Percentiles rank a stretch among this genome's conserved stretches.
Conservation (phyloP, 2,797 vertebrate genomes). For the Platalea minor region DNA sequence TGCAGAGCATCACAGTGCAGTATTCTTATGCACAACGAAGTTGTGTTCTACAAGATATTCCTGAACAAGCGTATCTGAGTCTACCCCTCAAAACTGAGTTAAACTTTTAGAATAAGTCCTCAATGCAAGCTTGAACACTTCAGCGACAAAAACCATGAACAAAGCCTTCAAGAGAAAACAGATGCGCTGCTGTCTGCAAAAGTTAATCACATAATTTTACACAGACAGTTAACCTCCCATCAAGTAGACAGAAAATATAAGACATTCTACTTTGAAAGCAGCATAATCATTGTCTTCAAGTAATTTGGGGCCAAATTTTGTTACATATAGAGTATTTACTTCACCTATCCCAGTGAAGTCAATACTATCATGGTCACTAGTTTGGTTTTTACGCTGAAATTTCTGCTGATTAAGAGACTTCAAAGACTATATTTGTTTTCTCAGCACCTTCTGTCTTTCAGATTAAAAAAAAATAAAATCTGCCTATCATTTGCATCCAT, state of each 20-base stretch:
- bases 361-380: not conserved
- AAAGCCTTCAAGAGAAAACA: not conserved
- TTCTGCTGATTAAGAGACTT: not conserved
- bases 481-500: not conserved
- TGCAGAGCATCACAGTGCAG: not conserved
- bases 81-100: not conserved
- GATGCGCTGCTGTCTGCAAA: not conserved
- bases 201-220: not conserved
- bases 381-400: not conserved
- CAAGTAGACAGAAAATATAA: not conserved
- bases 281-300: not conserved
- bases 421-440: not conserved
- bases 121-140: not conserved
- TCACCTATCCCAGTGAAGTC: not conserved
- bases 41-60: not conserved
- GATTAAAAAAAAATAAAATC: not conserved
- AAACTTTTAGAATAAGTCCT: not conserved
- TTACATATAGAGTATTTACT: not conserved
- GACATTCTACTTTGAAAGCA: not conserved
- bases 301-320: not conserved
- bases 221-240: not conserved
- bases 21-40: not conserved
- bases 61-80: not conserved
- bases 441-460: not conserved
- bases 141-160: not conserved